Base-by-base conservation (phyloP, 2,797 vertebrate species). In the Dryobates pubescens region DNA sequence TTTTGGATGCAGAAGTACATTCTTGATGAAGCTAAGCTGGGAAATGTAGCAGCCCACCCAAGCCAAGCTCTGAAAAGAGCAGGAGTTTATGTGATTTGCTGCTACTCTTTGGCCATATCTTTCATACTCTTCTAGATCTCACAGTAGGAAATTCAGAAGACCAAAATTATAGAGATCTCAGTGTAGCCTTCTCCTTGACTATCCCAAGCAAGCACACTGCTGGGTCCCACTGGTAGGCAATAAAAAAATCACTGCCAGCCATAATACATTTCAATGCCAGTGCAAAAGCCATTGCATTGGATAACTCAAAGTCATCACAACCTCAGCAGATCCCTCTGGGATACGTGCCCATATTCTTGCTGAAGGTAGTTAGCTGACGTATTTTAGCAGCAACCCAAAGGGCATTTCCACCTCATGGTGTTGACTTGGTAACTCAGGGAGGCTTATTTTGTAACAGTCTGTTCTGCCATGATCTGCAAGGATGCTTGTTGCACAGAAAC, bases 391-490 rank as follows among this genome's bases (percentile, higher is more conserved):
- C 4, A 2, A 56, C 36, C 36, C 84, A 68, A 51, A 22, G 13
- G 69, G 20, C 29, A 29, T 54, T 64, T 75, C 34, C 30, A 56
- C 17, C 63, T 41, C 2, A 0, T 45, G 53, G 61, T 0, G 0
- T 57, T 79, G 74, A 67, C 65, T 51, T 59, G 56, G 62, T 57
- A 82, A 58, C 9, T 38, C 81, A 59, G 74, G 16, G 41, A 88
- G 63, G 27, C 53, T 34, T 59, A 41, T 56, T 88, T 73, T 68
- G 17, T 71, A 54, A 57, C 69, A 58, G 63, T 16, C n/a, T 80
- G 49, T 26, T 88, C 58, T 64, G 79, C 36, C 17, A 5, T 34
- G 61, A 82, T 69, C 63, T 36, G 13, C 13, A 34, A 86, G 57
- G 67, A 49, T 14, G 59, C 38, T 82, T 36, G 16, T 47, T 41